phyloP scores from a whole-genome alignment of 2,113 vertebrate genomes.

The Synodontis membranacea region DNA sequence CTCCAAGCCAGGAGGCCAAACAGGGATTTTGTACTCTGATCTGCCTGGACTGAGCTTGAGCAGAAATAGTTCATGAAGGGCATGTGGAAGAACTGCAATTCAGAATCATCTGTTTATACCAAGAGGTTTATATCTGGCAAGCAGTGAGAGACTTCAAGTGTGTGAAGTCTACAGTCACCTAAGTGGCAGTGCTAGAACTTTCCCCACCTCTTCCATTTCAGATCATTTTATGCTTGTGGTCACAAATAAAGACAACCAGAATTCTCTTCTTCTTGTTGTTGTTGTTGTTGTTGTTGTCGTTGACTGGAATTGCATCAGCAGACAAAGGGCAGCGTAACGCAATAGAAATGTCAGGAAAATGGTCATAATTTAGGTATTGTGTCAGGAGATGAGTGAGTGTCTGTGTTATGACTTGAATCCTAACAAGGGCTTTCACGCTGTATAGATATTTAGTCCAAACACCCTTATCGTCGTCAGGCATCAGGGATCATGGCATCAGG shows the following conservation, averaged over 20 bases:
- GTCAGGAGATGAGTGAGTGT: constrained; percentile 6
- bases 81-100: constrained; percentile 3
- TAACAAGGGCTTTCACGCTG: not conserved
- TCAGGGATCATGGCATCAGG: not conserved
- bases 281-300: no score
- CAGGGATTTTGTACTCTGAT: constrained; percentile 14
- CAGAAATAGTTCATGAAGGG: constrained; percentile 26
- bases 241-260: not conserved
- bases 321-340: constrained; percentile 37
- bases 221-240: not conserved
- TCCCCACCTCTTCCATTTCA: not conserved
- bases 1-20: not conserved
- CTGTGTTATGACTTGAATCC: constrained; percentile 28
- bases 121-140: constrained; percentile 20
- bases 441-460: not conserved
- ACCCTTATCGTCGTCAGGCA: not conserved
- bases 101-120: constrained; percentile 37
- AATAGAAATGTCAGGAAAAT: constrained; percentile 31
- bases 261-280: not conserved
- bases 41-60: constrained; percentile 7
- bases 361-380: constrained; percentile 18
- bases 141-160: not conserved
- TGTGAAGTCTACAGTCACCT: constrained; percentile 18
- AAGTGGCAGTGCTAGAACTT: not conserved
- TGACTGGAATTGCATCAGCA: not conserved